These are phyloP conservation scores for Toxotes chatareus DNA, from an alignment of 2,113 vertebrate genomes.

Conservation along the genomic window DNA sequence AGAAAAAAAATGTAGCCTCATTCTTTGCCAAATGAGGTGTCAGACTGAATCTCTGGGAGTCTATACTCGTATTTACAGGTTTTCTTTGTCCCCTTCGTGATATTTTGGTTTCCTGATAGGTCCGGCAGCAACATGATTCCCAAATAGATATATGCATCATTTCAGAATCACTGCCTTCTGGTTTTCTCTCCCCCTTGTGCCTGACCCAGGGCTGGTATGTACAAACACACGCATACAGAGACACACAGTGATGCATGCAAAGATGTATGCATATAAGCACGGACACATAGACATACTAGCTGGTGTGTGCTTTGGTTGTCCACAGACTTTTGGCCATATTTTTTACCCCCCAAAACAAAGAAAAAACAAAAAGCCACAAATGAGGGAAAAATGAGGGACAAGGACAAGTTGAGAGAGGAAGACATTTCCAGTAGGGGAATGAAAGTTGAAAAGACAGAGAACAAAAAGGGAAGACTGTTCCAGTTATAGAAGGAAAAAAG, in stretches of 20 bases:
- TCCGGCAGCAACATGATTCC: neutral
- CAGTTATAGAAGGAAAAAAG: neutral
- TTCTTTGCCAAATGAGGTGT: neutral
- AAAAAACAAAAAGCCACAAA: too few species aligned
- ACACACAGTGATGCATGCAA: neutral
- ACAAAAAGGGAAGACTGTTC: neutral
- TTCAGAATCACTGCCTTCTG: slow-evolving; percentile 41
- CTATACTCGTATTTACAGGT: too few species aligned
- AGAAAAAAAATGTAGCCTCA: too few species aligned
- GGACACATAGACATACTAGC: too few species aligned
- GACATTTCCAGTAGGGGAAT: neutral
- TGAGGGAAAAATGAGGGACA: too few species aligned
- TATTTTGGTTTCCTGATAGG: neutral
- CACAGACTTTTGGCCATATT: too few species aligned
- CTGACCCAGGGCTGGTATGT: slow-evolving; percentile 39
- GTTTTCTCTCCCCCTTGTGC: slow-evolving; percentile 36
- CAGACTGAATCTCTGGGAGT: neutral
- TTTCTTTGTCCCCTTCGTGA: neutral
- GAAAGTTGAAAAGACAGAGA: neutral
- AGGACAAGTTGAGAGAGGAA: neutral
- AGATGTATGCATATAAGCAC: too few species aligned
- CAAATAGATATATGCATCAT: neutral
- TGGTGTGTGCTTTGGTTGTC: too few species aligned
- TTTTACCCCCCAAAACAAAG: too few species aligned
- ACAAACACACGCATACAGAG: neutral